Base-by-base conservation (phyloP, 2,888 invertebrate species). In the Drosophila stalkeri region DNA sequence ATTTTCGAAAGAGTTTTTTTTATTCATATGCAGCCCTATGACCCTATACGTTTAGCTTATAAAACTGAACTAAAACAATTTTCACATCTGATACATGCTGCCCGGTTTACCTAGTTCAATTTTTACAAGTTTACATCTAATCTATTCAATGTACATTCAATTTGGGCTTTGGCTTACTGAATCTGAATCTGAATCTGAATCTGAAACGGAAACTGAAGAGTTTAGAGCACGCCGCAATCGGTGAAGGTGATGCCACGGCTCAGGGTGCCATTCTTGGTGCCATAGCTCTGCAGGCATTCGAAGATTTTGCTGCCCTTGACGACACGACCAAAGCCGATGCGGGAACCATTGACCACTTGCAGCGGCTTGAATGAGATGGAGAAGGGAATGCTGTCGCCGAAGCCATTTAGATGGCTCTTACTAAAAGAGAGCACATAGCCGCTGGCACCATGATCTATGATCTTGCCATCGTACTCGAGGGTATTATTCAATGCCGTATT, bases 251-350 rank as follows among this genome's bases (percentile, higher is more conserved):
- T 75, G 12, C 75, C 70, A 0, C 86, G 87, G 44, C 83, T 86
- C 3, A 91, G 79, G 18, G 87, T 90, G 1, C 91, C 92, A 54
- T 92, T 90, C 51, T 91, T 91, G 16, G 86, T 91, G 35, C 91
- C 92, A 44, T 82, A 91, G 39, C 75, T 81, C 66, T 91, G 83
- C 3, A 92, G 66, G 16, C 75, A 80, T 3, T 88, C 81, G 18
- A 91, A 73, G 12, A 89, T 81, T 51, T 84, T 88, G 47, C 75
- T 51, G 7, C 91, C 91, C 31, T 81, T 84, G 31, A 90, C 51
- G 0, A 92, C 81, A 16, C 82, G 81, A 0, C 92, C 92, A 31
- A 92, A 91, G 2, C 90, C 92, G 7, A 90, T 75, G 0, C 91
- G 79, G 0, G 80, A 65, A 0, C 90, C 91, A 60, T 92, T 91